Percentiles rank a stretch among this genome's conserved stretches.
Evolutionary conservation across 2,888 invertebrate species (phyloP).

Genomic region (Cephus runcator): DNA sequence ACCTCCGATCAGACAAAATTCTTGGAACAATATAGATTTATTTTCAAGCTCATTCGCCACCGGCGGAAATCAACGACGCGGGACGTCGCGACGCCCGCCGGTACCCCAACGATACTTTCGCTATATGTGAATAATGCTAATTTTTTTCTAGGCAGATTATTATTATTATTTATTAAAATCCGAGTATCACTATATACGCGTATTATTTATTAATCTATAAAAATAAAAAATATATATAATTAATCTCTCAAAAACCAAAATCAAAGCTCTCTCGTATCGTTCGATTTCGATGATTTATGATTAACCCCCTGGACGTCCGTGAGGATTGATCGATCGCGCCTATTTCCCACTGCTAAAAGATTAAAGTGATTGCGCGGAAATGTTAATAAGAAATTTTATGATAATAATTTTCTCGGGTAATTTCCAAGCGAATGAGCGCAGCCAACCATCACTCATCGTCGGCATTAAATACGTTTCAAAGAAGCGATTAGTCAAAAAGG

Average conservation of each 20-base stretch:
- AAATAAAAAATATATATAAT: neutral
- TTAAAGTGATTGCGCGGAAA: slow-evolving; percentile 3
- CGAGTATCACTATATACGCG: too few species aligned
- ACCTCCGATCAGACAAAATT: slow-evolving; percentile 1
- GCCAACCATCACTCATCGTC: slow-evolving; percentile 3
- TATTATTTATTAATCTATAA: too few species aligned
- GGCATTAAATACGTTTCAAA: slow-evolving; percentile 5
- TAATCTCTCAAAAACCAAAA: neutral
- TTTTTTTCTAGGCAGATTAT: too few species aligned
- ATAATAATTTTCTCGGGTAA: slow-evolving; percentile 3
- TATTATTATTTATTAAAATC: too few species aligned
- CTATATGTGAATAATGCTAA: neutral
- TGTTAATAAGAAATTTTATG: neutral
- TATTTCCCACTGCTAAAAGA: neutral
- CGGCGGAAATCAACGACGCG: neutral
- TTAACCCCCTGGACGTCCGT: neutral
- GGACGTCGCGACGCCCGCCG: neutral
- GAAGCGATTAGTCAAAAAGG: slow-evolving; percentile 4
- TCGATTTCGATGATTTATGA: slow-evolving; percentile 1
- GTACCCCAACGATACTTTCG: too few species aligned
- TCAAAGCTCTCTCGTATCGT: neutral
- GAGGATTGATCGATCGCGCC: neutral
- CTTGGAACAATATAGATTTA: neutral
- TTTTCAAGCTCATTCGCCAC: neutral
- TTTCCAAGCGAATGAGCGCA: neutral